Base-by-base conservation (phyloP, 2,797 vertebrate genomes). In the Chaenodraco wilsoni region DNA sequence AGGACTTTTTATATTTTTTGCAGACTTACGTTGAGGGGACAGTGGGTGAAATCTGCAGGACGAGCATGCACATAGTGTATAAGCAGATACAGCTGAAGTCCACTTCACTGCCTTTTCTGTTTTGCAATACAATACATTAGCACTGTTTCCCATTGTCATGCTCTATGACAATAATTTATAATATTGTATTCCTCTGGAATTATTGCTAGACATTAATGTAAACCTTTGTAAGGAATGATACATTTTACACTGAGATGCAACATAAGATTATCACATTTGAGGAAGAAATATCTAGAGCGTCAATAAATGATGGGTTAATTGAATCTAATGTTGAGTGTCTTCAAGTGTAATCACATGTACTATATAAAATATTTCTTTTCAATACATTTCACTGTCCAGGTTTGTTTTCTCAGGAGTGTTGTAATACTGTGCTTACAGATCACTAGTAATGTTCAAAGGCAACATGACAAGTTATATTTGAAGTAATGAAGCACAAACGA, bases 201-300 rank as follows among this genome's bases (percentile, higher is more conserved):
- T 95, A 93, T 94, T 88, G 93, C 92, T 93, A 94, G 89, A 93
- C 82, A 92, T 93, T 90, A 94, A 85, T 92, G 95, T 95, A 95
- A 95, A 94, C 95, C 95, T 95, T 95, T 95, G 95, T 95, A 95
- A 95, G 95, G 95, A 95, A 94, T 94, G 92, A 94, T 66, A 81
- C 92, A 94, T 95, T 95, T 95, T 95, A 95, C 94, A 95, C 93
- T 88, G 78, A 94, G 90, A 92, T 92, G 91, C 91, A 93, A 91
- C 89, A 90, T 90, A 91, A 87, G 87, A 92, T 90, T 88, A 93
- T 92, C 91, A 95, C 92, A 89, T 92, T 91, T 91, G 89, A 93
- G 88, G 84, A 89, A 75, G 68, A 84, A 75, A 72, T 80, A 87
- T 79, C 81, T 74, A 78, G 79, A 85, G 66, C 14, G 87, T 84